phyloP scores from a whole-genome alignment of 2,888 invertebrate species.

The Cyaniris semiargus region DNA sequence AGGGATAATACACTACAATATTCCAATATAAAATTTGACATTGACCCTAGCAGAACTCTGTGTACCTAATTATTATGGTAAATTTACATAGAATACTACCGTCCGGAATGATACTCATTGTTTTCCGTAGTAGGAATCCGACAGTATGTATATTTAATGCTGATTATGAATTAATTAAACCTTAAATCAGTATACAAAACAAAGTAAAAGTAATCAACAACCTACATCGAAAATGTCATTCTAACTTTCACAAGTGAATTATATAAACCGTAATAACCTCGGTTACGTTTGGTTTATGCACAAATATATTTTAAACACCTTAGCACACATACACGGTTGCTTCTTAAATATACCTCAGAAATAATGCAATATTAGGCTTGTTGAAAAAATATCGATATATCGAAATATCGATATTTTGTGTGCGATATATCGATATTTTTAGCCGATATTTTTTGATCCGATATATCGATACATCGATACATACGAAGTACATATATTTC shows the following conservation, averaged over 20 bases:
- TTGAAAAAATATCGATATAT: too few relatives aligned
- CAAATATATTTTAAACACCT: slow-evolving; percentile 15
- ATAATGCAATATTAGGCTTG: slow-evolving; percentile 46
- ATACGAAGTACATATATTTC: too few relatives aligned
- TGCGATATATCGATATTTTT: too few relatives aligned
- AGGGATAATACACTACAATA: slow-evolving; percentile 30
- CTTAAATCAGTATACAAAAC: slow-evolving; percentile 32
- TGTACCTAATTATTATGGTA: slow-evolving; percentile 7
- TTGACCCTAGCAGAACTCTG: slow-evolving; percentile 43
- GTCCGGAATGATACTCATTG: neutral
- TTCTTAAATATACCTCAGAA: slow-evolving; percentile 41
- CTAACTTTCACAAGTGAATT: slow-evolving; percentile 47
- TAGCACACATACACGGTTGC: slow-evolving; percentile 41
- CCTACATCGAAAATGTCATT: slow-evolving; percentile 55
- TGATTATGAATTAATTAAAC: slow-evolving; percentile 22
- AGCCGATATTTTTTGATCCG: too few relatives aligned
- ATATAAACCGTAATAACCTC: slow-evolving; percentile 47
- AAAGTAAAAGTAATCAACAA: slow-evolving; percentile 62
- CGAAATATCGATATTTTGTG: too few relatives aligned
- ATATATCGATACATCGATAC: too few relatives aligned
- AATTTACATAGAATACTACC: slow-evolving; percentile 26
- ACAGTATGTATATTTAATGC: neutral
- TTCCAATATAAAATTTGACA: slow-evolving; percentile 43
- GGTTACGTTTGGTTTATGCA: slow-evolving; percentile 35
- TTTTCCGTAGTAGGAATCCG: neutral